These are phyloP conservation scores for Dermochelys coriacea DNA, from an alignment of 2,797 vertebrate species.

Conservation along the genomic window DNA sequence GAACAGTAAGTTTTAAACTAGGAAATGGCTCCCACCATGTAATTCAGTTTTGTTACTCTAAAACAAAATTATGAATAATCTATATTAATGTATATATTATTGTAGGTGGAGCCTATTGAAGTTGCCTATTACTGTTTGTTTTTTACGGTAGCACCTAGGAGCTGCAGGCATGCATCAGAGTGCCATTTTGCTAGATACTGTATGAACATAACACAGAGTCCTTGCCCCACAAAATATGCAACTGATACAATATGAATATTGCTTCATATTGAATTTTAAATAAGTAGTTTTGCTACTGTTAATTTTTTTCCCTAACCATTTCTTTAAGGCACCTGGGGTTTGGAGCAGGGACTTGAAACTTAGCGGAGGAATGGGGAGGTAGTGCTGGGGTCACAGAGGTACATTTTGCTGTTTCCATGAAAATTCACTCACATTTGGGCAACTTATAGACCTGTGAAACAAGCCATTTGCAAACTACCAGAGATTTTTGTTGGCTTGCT, in stretches of 20 bases:
- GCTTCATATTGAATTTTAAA: background rate
- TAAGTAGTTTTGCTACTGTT: background rate
- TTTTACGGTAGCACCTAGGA: background rate
- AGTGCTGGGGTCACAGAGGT: background rate
- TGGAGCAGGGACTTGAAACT: background rate
- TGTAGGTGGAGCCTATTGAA: background rate
- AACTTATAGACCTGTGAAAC: background rate
- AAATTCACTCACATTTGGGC: background rate
- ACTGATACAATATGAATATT: background rate
- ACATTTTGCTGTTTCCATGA: background rate
- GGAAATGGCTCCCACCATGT: background rate
- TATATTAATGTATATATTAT: background rate
- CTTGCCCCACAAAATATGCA: background rate
- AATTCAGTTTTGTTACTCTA: background rate
- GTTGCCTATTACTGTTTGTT: background rate
- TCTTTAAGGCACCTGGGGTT: background rate
- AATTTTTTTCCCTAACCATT: background rate
- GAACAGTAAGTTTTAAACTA: background rate
- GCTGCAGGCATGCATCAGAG: background rate
- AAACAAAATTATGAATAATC: background rate
- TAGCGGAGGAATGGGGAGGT: background rate
- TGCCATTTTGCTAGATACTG: background rate
- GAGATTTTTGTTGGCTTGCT: conserved; percentile 32
- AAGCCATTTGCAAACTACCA: conserved; percentile 24
- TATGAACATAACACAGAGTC: background rate